Evolutionary conservation across 2,797 vertebrate genomes (phyloP), one percentile per base, ranked within the genome.

Genomic region (Lacerta agilis): DNA sequence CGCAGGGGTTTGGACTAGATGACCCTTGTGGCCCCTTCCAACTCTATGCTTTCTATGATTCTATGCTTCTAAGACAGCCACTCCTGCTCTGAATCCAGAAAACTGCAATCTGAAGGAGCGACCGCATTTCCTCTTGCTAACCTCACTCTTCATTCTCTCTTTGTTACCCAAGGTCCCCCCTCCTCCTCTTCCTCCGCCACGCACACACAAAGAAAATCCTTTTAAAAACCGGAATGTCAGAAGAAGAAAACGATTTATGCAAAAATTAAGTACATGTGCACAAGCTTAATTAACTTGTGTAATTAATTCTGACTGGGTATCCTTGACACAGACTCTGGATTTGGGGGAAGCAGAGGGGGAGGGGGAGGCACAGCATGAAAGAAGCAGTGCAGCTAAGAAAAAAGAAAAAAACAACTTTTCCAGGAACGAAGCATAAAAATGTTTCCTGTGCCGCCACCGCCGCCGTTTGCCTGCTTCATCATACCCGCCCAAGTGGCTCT

Each of bases 241-340:
- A n/a, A 38, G 73, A 69, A 85, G 25, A 67, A n/a, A 67, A 45
- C 10, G 33, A 64, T 80, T 38, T 45, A 49, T 79, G 87, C 77
- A 61, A 85, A 64, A 89, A 85, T 80, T 73, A 66, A 80, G 17
- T 72, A 85, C 67, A 55, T 67, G 83, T 81, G 38, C 41, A 36
- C 72, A 72, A 67, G 77, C 67, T 75, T 85, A 88, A 88, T 85
- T 89, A 85, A 85, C 83, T 75, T 75, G 55, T 69, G 64, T 75
- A 75, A 85, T 89, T 81, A 85, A 80, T 80, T 80, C 78, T 75
- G 87, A 20, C 66, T 73, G 55, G 78, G 27, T 36, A 17, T 85
- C 82, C 15, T 61, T 49, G 77, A 80, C 87, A 75, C n/a, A 27
- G n/a, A 66, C 8, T 41, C 45, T 36, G 23, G 29, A 61, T 36